Evolutionary conservation across 2,888 invertebrate genomes (phyloP).

Genomic region (Lydus trimaculatus): DNA sequence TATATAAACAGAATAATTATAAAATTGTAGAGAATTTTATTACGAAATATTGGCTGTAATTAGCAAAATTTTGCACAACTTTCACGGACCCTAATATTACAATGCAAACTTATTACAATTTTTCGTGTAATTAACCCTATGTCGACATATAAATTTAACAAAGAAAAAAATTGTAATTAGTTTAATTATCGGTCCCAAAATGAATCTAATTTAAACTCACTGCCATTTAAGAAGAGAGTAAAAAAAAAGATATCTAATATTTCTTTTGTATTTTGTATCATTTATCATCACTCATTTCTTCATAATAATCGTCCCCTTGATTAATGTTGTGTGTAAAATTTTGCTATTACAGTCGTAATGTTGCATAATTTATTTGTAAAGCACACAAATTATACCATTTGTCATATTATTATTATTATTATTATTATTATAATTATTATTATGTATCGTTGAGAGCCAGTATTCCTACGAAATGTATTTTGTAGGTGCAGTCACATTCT

Average conservation of each 20-base stretch:
- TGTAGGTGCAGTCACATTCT: conserved; percentile 56
- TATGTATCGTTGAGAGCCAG: conserved; percentile 55
- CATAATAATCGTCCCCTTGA: not conserved
- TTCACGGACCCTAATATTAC: not conserved
- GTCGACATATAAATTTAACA: not conserved
- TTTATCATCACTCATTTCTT: not conserved
- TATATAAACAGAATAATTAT: conserved; percentile 9
- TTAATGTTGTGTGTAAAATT: conserved; percentile 38
- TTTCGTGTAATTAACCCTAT: not conserved
- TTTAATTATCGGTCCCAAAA: not conserved
- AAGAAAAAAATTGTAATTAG: not conserved
- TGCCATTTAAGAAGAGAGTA: not conserved
- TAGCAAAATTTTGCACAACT: not conserved
- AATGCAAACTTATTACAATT: not conserved
- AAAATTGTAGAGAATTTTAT: conserved; percentile 52
- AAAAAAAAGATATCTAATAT: not conserved
- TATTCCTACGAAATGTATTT: conserved; percentile 56
- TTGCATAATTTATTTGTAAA: conserved; percentile 46
- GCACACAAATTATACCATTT: conserved; percentile 37
- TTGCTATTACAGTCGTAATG: conserved; percentile 39
- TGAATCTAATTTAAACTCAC: not conserved
- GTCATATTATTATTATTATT: conserved; percentile 26
- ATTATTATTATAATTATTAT: conserved; percentile 46
- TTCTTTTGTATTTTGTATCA: not conserved
- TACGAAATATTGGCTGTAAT: conserved; percentile 40